Evolutionary conservation across 2,888 invertebrate species (phyloP), one percentile per base, ranked within the genome.

Genomic region (Agapostemon virescens): DNA sequence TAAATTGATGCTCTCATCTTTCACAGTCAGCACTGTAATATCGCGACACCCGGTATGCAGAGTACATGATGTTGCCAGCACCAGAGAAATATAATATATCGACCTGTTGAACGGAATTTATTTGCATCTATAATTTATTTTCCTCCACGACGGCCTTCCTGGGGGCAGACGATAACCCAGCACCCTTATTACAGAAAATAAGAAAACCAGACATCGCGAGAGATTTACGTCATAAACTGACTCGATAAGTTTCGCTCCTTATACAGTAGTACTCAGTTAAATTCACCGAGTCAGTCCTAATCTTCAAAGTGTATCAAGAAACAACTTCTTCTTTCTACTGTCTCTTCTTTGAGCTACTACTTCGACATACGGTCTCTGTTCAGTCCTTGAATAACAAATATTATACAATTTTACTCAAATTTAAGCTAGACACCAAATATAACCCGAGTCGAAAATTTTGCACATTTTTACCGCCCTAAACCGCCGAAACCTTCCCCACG

Each of bases 21-120:
- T 40, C 23, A 0, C 1, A 63, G 17, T 3, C 11, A 3, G 66
- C 1, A 23, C 15, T 17, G 38, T 4, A 13, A 17, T 9, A 69
- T 11, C 23, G 38, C 36, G 69, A 40, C 55, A 74, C 55, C 52
- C 55, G 26, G 52, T 38, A 74, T 52, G 17, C 15, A 33, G 6
- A 58, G 40, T 55, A 13, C 45, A 61, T 7, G 74, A 74, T 74
- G 67, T 38, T 61, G 58, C 38, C 71, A 71, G 23, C 71, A 30
- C 33, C 36, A 61, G 58, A 38, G 79, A 58, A 71, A 71, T 52
- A 61, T 78, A 69, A 66, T 64, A 49, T 55, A 75, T 78, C 69
- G 64, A 78, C 78, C 78, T 72, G 72, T 78, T 81, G 72, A 74
- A 52, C 78, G 63, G 67, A 78, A 81, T 70, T 78, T 73, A 74